A percentile compares a stretch with the other conserved stretches of the same genome.
Conservation (phyloP, 2,113 vertebrate species). For the Pterocles gutturalis region DNA sequence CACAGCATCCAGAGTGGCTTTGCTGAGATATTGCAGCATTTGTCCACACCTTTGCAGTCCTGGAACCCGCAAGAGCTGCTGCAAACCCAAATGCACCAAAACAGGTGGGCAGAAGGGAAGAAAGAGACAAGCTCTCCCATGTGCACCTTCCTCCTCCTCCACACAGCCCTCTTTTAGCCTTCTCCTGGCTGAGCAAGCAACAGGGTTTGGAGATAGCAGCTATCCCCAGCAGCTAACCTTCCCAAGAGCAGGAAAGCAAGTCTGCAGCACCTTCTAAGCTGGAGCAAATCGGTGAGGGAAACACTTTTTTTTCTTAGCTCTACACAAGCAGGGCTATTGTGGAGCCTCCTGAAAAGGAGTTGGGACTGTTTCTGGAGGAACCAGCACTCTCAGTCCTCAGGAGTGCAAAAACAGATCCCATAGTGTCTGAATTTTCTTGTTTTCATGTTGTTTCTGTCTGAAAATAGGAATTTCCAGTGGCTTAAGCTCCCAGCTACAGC, state of each 20-base stretch:
- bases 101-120: background rate
- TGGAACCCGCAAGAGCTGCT: background rate
- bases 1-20: background rate
- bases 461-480: background rate
- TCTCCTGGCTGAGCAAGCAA: background rate
- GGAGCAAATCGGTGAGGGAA: background rate
- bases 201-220: background rate
- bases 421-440: background rate
- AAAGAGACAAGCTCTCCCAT: background rate
- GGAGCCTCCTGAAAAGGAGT: background rate
- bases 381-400: accelerated
- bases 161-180: background rate
- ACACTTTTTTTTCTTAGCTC: background rate
- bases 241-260: background rate
- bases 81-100: background rate
- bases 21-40: background rate
- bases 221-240: background rate
- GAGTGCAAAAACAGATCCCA: background rate
- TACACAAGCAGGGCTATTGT: background rate
- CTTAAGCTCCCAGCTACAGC: background rate
- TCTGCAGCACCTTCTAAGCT: background rate
- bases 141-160: background rate
- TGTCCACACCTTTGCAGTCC: background rate
- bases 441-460: background rate
- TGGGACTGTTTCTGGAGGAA: background rate